Base-by-base conservation (phyloP, 2,888 invertebrate species). In the Stenotaenia linearis region DNA sequence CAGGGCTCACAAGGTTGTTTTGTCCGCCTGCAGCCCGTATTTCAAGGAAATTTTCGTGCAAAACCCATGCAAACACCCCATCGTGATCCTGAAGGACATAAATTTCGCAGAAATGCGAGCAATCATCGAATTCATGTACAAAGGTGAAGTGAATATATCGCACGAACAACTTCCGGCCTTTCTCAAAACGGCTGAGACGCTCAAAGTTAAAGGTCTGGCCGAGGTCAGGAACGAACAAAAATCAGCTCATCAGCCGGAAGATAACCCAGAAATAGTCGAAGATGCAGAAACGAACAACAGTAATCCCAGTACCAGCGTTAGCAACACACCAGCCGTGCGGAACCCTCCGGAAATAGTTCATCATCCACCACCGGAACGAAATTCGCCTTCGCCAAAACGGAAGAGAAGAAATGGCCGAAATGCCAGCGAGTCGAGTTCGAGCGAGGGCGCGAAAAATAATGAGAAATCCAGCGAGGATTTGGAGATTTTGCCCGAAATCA, bases 81-180 rank as follows among this genome's bases (percentile, higher is more conserved):
- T 90, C 78, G 90, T 91, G 75, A 89, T 91, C 0, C 86, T 91
- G 21, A 91, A 90, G 84, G 91, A 91, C 83, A 94, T 96, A 0
- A 92, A 92, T 83, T 92, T 92, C 83, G 89, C 90, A 75, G 95
- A 95, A 86, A 93, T 96, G 88, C 92, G 93, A 82, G 94, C 95
- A 0, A 91, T 96, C 15, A 88, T 96, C 28, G 94, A 96, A 85
- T 96, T 95, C 86, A 96, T 96, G 94, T 96, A 96, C 86, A 91
- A 92, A 37, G 96, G 96, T 0, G 94, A 96, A 87, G 95, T 95
- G 25, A 95, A 95, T 85, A 93, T 96, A 15, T 93, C 93, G 15
- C 93, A 94, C 85, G 92, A 93, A 81, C 92, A 94, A 85, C 84
- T 91, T 25, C 88, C 88, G 0, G 89, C 88, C 0, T 85, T 91